Conservation (phyloP, 1,140 invertebrate genomes). For the Oedothorax gibbosus region DNA sequence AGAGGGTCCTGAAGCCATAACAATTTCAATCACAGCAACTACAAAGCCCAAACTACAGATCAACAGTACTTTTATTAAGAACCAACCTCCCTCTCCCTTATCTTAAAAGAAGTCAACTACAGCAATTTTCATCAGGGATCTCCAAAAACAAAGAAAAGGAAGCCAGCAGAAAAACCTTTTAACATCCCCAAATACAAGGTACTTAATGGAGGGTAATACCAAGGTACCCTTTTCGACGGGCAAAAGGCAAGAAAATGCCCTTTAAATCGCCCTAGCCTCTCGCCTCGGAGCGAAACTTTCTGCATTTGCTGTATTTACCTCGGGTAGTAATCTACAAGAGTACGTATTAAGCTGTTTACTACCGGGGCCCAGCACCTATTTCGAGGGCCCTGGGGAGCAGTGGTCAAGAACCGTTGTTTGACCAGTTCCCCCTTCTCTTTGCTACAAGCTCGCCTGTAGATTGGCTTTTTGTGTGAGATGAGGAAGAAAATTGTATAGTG, state of each 20-base stretch:
- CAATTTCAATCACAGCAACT: too few species aligned
- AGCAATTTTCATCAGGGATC: too few species aligned
- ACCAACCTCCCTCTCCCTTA: too few species aligned
- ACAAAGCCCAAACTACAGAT: too few species aligned
- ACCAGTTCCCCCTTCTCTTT: conserved; percentile 29
- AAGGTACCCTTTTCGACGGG: conserved; percentile 42
- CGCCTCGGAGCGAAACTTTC: conserved; percentile 51
- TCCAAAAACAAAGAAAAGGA: neutral
- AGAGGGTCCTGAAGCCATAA: too few species aligned
- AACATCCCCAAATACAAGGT: conserved; percentile 24
- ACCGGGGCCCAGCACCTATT: conserved; percentile 47
- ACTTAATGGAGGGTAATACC: conserved; percentile 23
- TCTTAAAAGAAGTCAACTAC: too few species aligned
- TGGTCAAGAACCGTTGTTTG: conserved; percentile 60
- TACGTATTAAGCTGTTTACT: conserved; percentile 60
- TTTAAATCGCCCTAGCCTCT: conserved; percentile 50
- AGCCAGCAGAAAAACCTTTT: conserved; percentile 9
- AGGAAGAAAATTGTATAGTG: too few species aligned
- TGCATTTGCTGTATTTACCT: conserved; percentile 30
- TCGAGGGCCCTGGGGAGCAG: conserved; percentile 37
- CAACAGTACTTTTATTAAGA: too few species aligned
- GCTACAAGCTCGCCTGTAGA: conserved; percentile 23
- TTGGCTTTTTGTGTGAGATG: conserved; percentile 15
- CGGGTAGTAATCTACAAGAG: conserved; percentile 58
- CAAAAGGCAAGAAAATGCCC: conserved; percentile 41